Evolutionary conservation across 1,140 invertebrate genomes (phyloP).

Genomic region (Heliconius himera): DNA sequence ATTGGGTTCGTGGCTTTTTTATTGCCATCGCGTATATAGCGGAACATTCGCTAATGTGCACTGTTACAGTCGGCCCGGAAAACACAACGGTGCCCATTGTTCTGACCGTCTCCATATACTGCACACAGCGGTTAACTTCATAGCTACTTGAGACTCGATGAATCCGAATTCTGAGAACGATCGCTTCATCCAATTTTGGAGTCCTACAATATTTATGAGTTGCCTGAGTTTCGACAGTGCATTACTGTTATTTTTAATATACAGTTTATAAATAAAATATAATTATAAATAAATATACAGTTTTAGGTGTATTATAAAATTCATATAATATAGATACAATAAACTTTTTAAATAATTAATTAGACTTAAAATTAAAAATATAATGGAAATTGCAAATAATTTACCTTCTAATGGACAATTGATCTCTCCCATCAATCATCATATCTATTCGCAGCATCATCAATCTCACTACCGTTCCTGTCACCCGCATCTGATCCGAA

Average conservation of each 20-base stretch:
- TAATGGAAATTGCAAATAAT: neutral
- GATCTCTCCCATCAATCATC: conserved; percentile 37
- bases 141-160: conserved; percentile 51
- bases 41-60: conserved; percentile 70
- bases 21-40: conserved; percentile 65
- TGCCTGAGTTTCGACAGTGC: neutral
- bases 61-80: conserved; percentile 61
- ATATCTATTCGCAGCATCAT: conserved; percentile 45
- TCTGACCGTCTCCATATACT: conserved; percentile 66
- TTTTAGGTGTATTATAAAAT: too few species aligned
- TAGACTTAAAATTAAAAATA: too few species aligned
- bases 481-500: conserved; percentile 47
- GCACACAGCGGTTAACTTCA: conserved; percentile 69
- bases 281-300: too few species aligned
- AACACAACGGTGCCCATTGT: conserved; percentile 68
- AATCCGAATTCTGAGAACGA: conserved; percentile 73
- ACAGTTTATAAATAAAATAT: too few species aligned
- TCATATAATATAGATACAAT: too few species aligned
- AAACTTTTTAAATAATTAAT: too few species aligned
- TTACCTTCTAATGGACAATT: conserved; percentile 8
- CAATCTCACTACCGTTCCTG: conserved; percentile 42
- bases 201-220: conserved; percentile 55
- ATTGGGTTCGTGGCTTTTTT: conserved; percentile 67
- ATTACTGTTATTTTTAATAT: neutral
- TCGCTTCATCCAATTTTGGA: conserved; percentile 59